Base-by-base conservation (phyloP, 2,888 invertebrate genomes). In the Drosophila nr. medialis region DNA sequence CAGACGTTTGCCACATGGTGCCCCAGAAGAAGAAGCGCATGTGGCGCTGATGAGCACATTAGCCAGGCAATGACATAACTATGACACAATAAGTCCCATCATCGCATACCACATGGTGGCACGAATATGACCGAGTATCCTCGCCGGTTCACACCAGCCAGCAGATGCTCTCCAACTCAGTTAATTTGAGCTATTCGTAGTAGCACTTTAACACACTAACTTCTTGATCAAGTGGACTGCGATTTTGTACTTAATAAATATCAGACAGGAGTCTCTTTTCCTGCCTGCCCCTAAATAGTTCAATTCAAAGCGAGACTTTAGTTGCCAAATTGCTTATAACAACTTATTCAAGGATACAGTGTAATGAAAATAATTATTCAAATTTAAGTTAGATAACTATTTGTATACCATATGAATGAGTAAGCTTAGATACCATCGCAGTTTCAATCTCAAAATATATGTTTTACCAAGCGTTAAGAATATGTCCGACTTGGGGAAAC, bases 21-120 rank as follows among this genome's bases (percentile, higher is more conserved):
- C 61, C 32, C 42, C 48, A 51, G 51, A 38, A 6, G 40, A 6
- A 29, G 34, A 36, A 13, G 49, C n/a, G 34, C 55, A 53, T 55
- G 48, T 50, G 55, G 24, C 36, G 38, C 40, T 76, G 71, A 76
- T 76, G 71, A 58, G 64, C 70, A 56, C 48, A 75, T 75, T 75
- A 70, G 70, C 65, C 51, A 34, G 53, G 34, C 72, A 72, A 49
- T 48, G 64, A 60, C 63, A 72, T 58, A 63, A 68, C 70, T 51
- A 42, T 59, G 29, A 30, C 54, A 67, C 64, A 72, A 72, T 67
- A 49, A 62, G 60, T 58, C 40, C 45, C 63, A 61, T 62, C 63
- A 62, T 56, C 76, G 42, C 50, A 61, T 58, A 13, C 42, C 29
- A 38, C 42, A 56, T 13, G 30, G 34, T 34, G 54, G 18, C 55